Conservation (phyloP, 2,113 vertebrate species). For the Zeus faber region DNA sequence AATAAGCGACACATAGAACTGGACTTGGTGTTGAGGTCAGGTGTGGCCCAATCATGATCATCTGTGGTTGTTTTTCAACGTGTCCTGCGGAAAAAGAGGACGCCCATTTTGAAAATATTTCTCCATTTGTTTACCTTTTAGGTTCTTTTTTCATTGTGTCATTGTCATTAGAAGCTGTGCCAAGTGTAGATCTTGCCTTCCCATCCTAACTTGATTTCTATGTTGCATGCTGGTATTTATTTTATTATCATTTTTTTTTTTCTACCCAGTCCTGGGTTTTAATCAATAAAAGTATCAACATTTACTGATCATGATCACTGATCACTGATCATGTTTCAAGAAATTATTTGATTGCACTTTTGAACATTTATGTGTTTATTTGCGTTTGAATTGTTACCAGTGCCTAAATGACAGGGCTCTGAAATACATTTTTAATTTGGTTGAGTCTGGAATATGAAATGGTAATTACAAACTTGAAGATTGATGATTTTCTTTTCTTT, state of each 20-base stretch:
- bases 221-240: slow-evolving; percentile 6
- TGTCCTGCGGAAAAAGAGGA: too few relatives aligned
- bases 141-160: slow-evolving; percentile 18
- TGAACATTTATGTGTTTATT: not conserved
- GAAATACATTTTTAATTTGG: too few relatives aligned
- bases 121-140: not conserved
- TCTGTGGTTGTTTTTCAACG: slow-evolving; percentile 38
- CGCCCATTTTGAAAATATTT: slow-evolving; percentile 19
- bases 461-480: not conserved
- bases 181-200: slow-evolving; percentile 14
- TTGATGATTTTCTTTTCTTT: not conserved
- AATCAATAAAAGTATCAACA: too few relatives aligned
- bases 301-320: too few relatives aligned
- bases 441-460: too few relatives aligned
- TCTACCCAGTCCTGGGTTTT: too few relatives aligned
- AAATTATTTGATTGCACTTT: too few relatives aligned
- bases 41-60: slow-evolving; percentile 52
- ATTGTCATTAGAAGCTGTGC: slow-evolving; percentile 19
- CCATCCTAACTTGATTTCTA: slow-evolving; percentile 7
- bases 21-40: slow-evolving; percentile 66
- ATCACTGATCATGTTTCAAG: too few relatives aligned
- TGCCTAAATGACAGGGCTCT: too few relatives aligned
- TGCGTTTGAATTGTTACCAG: too few relatives aligned
- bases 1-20: slow-evolving; percentile 46
- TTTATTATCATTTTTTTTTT: not conserved